A percentile compares a stretch with the other conserved stretches of the same genome.
These are phyloP conservation scores for Leguminivora glycinivorella DNA, from an alignment of 1,140 invertebrate species.

Conservation along the genomic window DNA sequence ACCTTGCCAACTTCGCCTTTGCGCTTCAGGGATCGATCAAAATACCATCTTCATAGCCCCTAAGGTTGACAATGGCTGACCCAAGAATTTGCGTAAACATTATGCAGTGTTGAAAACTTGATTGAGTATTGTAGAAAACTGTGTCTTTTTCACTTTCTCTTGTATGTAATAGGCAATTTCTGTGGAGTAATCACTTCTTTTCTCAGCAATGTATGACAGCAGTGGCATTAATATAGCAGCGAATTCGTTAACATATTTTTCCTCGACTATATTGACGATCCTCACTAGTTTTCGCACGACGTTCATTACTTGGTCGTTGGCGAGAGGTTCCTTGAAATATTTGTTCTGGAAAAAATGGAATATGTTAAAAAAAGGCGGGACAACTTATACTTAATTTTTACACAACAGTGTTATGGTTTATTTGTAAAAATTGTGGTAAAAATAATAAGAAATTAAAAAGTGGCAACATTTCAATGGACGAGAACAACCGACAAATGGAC, in stretches of 20 bases:
- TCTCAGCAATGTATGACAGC: slow-evolving; percentile 55
- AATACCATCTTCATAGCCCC: too few relatives aligned
- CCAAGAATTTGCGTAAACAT: neutral
- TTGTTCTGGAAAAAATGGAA: slow-evolving; percentile 58
- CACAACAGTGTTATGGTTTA: too few relatives aligned
- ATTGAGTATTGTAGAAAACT: slow-evolving; percentile 41
- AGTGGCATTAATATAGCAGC: slow-evolving; percentile 49
- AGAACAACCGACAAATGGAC: too few relatives aligned
- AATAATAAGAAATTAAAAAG: too few relatives aligned
- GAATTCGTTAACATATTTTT: slow-evolving; percentile 44
- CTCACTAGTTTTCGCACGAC: slow-evolving; percentile 44
- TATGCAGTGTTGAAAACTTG: slow-evolving; percentile 40
- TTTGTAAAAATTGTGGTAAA: too few relatives aligned
- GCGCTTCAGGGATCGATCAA: too few relatives aligned
- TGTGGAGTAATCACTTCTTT: slow-evolving; percentile 42
- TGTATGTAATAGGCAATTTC: slow-evolving; percentile 39
- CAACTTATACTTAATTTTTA: too few relatives aligned
- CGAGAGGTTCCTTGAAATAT: slow-evolving; percentile 52
- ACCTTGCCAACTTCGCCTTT: too few relatives aligned
- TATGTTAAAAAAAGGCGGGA: neutral
- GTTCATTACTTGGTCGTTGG: slow-evolving; percentile 42
- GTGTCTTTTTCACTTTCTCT: slow-evolving; percentile 42
- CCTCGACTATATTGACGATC: slow-evolving; percentile 41
- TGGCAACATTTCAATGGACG: too few relatives aligned
- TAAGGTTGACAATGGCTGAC: too few relatives aligned